phyloP scores from a whole-genome alignment of 35 echinoderm and acorn worm genomes.

The Eucidaris tribuloides region DNA sequence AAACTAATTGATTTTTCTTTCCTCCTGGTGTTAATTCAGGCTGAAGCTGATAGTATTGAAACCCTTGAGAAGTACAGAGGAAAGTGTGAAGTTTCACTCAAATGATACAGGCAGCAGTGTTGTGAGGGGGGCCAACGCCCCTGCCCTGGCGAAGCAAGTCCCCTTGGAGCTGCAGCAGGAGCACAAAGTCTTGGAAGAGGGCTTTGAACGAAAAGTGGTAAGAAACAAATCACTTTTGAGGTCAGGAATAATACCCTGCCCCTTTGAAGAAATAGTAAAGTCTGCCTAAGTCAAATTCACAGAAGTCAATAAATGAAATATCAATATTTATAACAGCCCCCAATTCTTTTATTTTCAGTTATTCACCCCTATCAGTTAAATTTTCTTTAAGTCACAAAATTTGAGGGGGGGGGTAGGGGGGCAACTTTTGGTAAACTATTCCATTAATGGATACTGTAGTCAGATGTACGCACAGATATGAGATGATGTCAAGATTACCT shows the following conservation, averaged over 20 bases:
- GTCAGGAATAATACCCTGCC: not conserved
- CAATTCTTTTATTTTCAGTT: not conserved
- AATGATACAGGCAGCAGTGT: conserved; percentile 89
- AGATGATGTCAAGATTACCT: too few relatives aligned
- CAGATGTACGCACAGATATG: too few relatives aligned
- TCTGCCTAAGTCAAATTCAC: not conserved
- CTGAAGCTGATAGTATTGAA: conserved; percentile 94
- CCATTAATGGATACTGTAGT: too few relatives aligned
- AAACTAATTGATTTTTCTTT: too few relatives aligned
- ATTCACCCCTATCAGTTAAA: not conserved
- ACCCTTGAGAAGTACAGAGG: conserved; percentile 88
- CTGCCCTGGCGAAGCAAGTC: conserved; percentile 51
- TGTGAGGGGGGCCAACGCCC: conserved; percentile 70
- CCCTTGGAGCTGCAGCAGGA: conserved; percentile 60
- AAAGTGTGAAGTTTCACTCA: conserved; percentile 82
- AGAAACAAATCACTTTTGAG: not conserved
- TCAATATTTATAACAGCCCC: not conserved
- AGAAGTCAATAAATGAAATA: not conserved
- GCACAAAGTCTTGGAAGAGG: conserved; percentile 88
- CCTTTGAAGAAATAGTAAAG: not conserved
- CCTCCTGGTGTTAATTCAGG: too few relatives aligned
- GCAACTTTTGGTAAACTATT: too few relatives aligned
- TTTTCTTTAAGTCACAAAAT: not conserved
- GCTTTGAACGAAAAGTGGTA: conserved; percentile 91
- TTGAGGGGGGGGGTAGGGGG: not conserved